Percentiles rank a stretch among this genome's conserved stretches.
These are phyloP conservation scores for Mormoops blainvillei DNA, from an alignment of 2,113 vertebrate genomes.

Conservation along the genomic window DNA sequence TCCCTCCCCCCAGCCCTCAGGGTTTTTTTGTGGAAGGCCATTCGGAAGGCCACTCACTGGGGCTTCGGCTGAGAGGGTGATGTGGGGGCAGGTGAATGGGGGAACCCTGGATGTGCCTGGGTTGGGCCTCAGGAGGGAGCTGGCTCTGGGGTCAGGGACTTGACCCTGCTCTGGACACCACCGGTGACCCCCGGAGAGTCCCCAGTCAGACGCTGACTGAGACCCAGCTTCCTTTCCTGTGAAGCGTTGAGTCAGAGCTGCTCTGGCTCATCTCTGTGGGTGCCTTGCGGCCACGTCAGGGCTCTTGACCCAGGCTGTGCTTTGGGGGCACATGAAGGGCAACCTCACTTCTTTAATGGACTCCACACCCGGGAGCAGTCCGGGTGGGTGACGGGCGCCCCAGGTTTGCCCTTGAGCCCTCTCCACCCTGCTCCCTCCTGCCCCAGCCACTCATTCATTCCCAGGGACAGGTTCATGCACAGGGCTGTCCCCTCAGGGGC, in stretches of 20 bases:
- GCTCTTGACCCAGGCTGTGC: not conserved
- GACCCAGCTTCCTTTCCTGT: not conserved
- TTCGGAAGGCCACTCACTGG: not conserved
- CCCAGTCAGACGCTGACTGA: fast-evolving
- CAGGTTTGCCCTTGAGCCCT: not conserved
- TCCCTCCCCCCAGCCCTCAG: not conserved
- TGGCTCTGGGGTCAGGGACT: not conserved
- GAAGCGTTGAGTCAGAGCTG: not conserved
- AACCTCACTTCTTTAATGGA: not conserved
- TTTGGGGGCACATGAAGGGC: fast-evolving
- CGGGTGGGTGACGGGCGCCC: no score
- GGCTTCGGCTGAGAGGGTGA: not conserved
- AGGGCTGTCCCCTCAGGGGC: not conserved
- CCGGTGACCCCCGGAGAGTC: not conserved
- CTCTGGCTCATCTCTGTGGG: not conserved
- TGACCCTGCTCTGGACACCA: not conserved
- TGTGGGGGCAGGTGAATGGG: not conserved
- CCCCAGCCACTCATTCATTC: not conserved
- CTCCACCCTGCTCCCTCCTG: not conserved
- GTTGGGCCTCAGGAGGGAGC: not conserved
- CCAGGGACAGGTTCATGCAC: not conserved
- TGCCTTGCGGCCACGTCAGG: not conserved
- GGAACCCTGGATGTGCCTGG: not conserved
- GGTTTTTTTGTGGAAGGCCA: not conserved
- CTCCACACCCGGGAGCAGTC: not conserved